Evolutionary conservation across 1,140 invertebrate species (phyloP), one percentile per base, ranked within the genome.

Genomic region (Drosophila pseudoobscura): DNA sequence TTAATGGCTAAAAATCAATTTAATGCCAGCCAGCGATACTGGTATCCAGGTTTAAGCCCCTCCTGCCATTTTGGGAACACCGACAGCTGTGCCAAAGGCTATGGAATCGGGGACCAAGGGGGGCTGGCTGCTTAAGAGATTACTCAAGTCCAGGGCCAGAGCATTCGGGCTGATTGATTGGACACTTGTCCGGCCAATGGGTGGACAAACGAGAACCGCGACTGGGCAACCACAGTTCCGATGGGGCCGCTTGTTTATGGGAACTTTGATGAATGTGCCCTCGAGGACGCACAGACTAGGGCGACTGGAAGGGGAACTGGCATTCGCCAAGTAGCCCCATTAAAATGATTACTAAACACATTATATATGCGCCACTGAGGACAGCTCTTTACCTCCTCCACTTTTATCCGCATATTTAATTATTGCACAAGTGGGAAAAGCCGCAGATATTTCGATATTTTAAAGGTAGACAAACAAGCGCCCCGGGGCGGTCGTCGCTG

Each of bases 1-100:
- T 79, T 75, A 64, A 63, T 69, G 76, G 64, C 75, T 83, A 71
- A 84, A 82, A 83, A 83, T 83, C 80, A 83, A 84, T 83, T 84
- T 61, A 79, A 75, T 64, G 64, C 46, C 71, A 51, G 46, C 46
- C 11, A 47, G 41, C 53, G 49, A 61, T 39, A 35, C 9, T 35
- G 0, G 35, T 5, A 39, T 4, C 35, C 35, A 39, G 4, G 35
- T 39, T 39, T 13, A 11, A 39, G 35, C 11, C 4, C 35, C 35
- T 39, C 4, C 35, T 13, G 35, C 35, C 35, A 39, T 39, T 39
- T 13, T 11, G 43, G 50, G 63, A 69, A 69, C 63, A 17, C 50
- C 50, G 64, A 57, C 65, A 69, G 65, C 65, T 69, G 63, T 45
- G 24, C 7, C 15, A 11, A 52, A 35, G 11, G 62, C n/a, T 13